Conservation (phyloP, 1,140 invertebrate species). For the Hylaeus anthracinus region DNA sequence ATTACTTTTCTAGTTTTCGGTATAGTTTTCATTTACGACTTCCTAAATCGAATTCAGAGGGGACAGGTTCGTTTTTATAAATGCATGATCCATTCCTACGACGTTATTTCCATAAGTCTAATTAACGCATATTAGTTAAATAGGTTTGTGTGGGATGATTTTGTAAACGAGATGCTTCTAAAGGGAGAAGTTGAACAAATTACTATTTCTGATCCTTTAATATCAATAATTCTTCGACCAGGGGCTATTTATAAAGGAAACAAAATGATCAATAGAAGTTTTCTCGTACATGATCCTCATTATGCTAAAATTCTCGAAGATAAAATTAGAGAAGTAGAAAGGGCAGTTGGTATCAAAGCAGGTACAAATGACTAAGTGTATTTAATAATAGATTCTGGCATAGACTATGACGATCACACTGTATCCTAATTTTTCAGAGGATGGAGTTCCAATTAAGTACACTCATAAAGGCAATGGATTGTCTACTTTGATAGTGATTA, state of each 20-base stretch:
- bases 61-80: conserved; percentile 24
- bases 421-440: conserved; percentile 71
- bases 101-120: neutral
- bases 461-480: conserved; percentile 57
- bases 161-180: conserved; percentile 94
- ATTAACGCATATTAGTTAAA: neutral
- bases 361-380: conserved; percentile 73
- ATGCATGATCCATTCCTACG: neutral
- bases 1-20: no score
- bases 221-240: conserved; percentile 90
- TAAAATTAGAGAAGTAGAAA: conserved; percentile 92
- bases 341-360: conserved; percentile 88
- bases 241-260: conserved; percentile 94
- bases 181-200: conserved; percentile 96
- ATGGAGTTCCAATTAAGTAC: conserved; percentile 91
- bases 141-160: conserved; percentile 94
- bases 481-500: no score
- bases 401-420: neutral
- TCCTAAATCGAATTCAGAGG: no score
- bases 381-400: neutral
- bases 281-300: no score
- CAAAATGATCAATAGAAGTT: conserved; percentile 69
- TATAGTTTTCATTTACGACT: no score
- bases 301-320: conserved; percentile 86
- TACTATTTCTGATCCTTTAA: conserved; percentile 91